Percentiles rank a stretch among this genome's conserved stretches.
Evolutionary conservation across 2,888 invertebrate genomes (phyloP).

Genomic region (Odontomyia ornata): DNA sequence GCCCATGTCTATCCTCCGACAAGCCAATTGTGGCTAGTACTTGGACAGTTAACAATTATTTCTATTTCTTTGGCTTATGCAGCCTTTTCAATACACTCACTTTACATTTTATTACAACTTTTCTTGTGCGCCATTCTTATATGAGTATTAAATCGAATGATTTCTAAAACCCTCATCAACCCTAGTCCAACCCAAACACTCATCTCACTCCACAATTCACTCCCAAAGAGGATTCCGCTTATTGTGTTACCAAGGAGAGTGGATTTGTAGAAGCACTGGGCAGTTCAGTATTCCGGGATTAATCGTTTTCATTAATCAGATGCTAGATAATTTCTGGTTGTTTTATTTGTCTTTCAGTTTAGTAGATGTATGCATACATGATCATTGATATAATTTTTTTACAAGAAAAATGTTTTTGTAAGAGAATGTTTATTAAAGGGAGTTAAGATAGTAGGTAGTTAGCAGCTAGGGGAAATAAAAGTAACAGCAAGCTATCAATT

Average conservation of each 20-base stretch:
- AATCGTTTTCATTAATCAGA: conserved; percentile 40
- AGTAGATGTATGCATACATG: not conserved
- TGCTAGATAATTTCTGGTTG: conserved; percentile 8
- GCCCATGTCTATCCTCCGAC: no score
- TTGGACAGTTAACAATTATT: no score
- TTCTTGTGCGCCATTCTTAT: no score
- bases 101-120: no score
- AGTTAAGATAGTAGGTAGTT: not conserved
- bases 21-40: no score
- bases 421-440: conserved; percentile 28
- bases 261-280: conserved; percentile 27
- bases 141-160: no score
- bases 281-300: conserved; percentile 29
- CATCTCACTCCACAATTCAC: not conserved
- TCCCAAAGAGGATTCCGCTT: not conserved
- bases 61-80: no score
- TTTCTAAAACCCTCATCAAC: conserved; percentile 1
- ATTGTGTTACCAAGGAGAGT: conserved; percentile 23
- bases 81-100: no score
- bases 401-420: conserved; percentile 34
- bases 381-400: conserved; percentile 13
- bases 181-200: not conserved
- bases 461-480: not conserved
- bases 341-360: conserved; percentile 30
- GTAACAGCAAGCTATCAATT: not conserved